These are phyloP conservation scores for Dipodomys spectabilis DNA, from an alignment of 2,113 vertebrate genomes.

Conservation along the genomic window DNA sequence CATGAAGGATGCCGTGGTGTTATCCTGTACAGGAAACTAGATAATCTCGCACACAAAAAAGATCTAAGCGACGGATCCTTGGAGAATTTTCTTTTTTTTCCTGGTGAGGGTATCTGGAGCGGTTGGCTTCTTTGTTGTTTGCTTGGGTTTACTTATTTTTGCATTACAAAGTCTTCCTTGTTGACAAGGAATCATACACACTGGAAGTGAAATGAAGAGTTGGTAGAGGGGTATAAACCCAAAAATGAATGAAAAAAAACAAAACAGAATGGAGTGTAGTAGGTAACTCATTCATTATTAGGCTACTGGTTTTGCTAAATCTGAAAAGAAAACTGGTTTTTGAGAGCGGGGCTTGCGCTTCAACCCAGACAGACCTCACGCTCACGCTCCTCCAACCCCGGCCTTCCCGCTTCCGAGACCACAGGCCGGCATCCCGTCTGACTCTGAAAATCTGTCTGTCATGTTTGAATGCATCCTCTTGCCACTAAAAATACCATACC, in stretches of 20 bases:
- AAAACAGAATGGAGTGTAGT: neutral
- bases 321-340: neutral
- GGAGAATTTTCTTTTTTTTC: neutral
- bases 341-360: neutral
- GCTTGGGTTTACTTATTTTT: too few relatives aligned
- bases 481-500: conserved; percentile 24
- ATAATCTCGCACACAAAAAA: neutral
- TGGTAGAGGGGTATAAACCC: conserved; percentile 11
- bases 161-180: too few relatives aligned
- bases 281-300: conserved; percentile 36
- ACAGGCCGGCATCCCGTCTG: neutral
- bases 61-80: neutral
- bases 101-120: neutral
- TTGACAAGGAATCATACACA: neutral
- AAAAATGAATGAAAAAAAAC: too few relatives aligned
- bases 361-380: neutral
- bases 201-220: neutral
- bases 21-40: neutral
- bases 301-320: neutral
- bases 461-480: conserved; percentile 2
- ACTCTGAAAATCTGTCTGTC: conserved; percentile 12
- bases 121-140: neutral
- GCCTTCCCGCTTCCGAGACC: too few relatives aligned
- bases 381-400: neutral
- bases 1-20: neutral